Percentiles rank a stretch among this genome's conserved stretches.
phyloP scores from a whole-genome alignment of 1,140 invertebrate genomes.

The Sitophilus oryzae region DNA sequence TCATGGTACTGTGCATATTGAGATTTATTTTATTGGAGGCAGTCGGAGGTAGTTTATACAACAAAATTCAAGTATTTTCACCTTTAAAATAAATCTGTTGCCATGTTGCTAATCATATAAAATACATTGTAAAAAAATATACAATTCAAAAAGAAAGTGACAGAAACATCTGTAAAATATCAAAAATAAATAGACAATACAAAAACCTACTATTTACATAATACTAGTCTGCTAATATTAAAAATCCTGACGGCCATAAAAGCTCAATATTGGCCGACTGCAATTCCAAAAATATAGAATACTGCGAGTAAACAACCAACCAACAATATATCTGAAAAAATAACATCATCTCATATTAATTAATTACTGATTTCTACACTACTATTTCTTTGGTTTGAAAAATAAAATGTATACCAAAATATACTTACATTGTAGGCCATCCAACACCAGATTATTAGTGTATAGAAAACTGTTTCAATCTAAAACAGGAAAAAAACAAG shows the following conservation, averaged over 20 bases:
- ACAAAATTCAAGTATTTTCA: too few species aligned
- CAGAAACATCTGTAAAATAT: too few species aligned
- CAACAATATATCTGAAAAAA: conserved; percentile 76
- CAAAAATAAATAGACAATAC: too few species aligned
- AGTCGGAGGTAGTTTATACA: too few species aligned
- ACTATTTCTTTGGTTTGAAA: neutral
- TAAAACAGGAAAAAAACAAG: conserved; percentile 44
- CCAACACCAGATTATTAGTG: conserved; percentile 71
- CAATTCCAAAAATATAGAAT: conserved; percentile 69
- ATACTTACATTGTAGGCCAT: conserved; percentile 75
- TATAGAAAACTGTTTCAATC: conserved; percentile 70
- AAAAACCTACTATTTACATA: too few species aligned
- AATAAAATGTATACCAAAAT: neutral
- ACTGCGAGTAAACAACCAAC: conserved; percentile 71
- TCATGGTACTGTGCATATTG: too few species aligned
- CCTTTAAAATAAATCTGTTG: too few species aligned
- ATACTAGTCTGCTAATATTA: neutral
- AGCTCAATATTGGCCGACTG: conserved; percentile 85
- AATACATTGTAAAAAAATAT: too few species aligned
- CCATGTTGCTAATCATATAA: too few species aligned
- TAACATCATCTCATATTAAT: conserved; percentile 12
- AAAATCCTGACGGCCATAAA: conserved; percentile 52
- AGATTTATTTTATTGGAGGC: too few species aligned
- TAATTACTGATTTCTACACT: neutral
- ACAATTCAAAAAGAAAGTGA: too few species aligned